Evolutionary conservation across 2,888 invertebrate species (phyloP), one percentile per base, ranked within the genome.

Genomic region (Carcina quercana): DNA sequence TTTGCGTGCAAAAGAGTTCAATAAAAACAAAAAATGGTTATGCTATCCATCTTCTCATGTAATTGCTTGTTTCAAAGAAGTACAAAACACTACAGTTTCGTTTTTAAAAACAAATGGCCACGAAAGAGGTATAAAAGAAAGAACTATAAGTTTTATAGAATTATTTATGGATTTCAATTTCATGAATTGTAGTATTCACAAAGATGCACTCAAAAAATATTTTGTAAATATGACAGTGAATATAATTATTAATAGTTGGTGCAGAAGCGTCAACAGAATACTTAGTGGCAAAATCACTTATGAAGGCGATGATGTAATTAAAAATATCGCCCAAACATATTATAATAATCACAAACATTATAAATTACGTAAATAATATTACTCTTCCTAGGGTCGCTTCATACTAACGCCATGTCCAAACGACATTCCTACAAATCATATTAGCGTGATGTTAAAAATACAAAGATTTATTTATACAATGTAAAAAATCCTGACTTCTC

Each of bases 261-360:
- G 28, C 10, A 6, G 28, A 13, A 5, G 13, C 12, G 13, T 28
- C 5, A 28, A 28, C n/a, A 19, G 28, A 7, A 28, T 28, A 13
- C 13, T 28, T 12, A 2, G 8, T 13, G 28, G 28, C 12, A 28
- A 28, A 28, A 13, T 28, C 2, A 20, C 13, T 8, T 28, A 28
- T 15, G 6, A 6, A 13, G 28, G 19, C 26, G 30, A 30, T 2
- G 30, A 24, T 15, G 22, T 5, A 31, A 27, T 25, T 17, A 30
- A 28, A 32, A 31, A 14, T 13, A 28, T 26, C 24, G 14, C 26
- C n/a, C 13, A 30, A 25, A 22, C 13, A 17, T 34, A 32, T 31
- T 29, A 31, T 27, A 17, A 25, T 29, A 20, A 38, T 31, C 13
- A 29, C 15, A 34, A 28, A 28, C 13, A 28, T n/a, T 13, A n/a